Evolutionary conservation across 2,113 vertebrate species (phyloP).

Genomic region (Pygoscelis antarcticus): DNA sequence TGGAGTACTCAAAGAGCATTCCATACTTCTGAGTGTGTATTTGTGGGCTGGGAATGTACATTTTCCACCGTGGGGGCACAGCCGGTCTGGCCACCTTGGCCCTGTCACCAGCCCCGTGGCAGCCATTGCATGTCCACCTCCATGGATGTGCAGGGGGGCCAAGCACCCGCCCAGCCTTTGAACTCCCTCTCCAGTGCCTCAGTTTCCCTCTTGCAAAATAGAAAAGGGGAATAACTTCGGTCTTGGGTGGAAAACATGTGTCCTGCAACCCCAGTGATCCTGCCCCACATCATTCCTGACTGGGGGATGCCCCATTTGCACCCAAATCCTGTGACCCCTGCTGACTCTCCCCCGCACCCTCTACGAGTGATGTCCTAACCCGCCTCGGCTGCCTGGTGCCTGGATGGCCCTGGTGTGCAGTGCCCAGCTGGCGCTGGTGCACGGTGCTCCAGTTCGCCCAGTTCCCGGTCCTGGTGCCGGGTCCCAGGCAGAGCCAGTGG

Average conservation of each 20-base stretch:
- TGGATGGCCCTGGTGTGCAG: neutral
- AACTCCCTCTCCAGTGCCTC: neutral
- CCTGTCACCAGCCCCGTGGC: fast-evolving
- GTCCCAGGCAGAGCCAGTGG: neutral
- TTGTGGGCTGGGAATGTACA: neutral
- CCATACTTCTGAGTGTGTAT: neutral
- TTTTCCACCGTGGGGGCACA: fast-evolving
- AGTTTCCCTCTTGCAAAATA: neutral
- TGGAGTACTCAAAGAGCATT: no score
- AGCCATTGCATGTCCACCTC: fast-evolving
- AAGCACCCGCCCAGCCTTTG: neutral
- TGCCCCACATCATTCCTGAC: neutral
- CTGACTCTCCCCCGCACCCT: no score
- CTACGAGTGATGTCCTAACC: neutral
- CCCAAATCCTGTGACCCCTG: neutral
- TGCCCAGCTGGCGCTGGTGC: neutral
- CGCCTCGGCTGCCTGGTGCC: no score
- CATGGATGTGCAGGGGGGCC: neutral
- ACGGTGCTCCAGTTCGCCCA: neutral
- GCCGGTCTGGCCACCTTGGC: fast-evolving
- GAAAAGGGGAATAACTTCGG: neutral
- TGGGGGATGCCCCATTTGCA: neutral
- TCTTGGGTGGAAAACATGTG: fast-evolving
- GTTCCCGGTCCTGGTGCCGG: neutral
- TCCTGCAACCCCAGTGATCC: neutral